Conservation (phyloP, 92 coral and sea anemone species). For the Montipora capitata region DNA sequence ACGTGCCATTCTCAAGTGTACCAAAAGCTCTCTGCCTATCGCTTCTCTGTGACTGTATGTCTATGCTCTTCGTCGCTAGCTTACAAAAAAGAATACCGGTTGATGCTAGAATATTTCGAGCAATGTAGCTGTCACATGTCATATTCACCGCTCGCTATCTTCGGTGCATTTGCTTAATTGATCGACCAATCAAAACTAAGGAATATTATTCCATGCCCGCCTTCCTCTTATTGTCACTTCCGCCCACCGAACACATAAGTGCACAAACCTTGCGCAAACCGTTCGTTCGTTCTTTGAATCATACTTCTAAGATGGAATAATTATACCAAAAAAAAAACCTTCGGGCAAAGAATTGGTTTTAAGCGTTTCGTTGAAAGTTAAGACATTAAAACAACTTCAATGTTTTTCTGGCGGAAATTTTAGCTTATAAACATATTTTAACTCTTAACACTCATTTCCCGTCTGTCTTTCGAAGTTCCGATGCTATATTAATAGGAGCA, state of each 20-base stretch:
- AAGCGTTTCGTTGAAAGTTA: not conserved
- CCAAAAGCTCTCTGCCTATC: not conserved
- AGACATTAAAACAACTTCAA: too few species aligned
- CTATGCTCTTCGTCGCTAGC: conserved; percentile 7
- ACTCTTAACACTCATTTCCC: not conserved
- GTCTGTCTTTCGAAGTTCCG: not conserved
- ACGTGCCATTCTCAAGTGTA: conserved; percentile 54
- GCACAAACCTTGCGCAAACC: not conserved
- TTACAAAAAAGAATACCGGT: conserved; percentile 14
- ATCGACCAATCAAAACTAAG: conserved; percentile 64
- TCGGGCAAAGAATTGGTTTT: too few species aligned
- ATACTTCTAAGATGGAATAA: too few species aligned
- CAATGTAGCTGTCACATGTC: conserved; percentile 39
- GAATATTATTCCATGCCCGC: conserved; percentile 29
- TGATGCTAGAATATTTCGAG: not conserved
- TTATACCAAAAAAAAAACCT: too few species aligned
- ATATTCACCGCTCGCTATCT: conserved; percentile 59
- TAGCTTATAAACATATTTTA: not conserved
- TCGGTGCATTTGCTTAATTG: conserved; percentile 54
- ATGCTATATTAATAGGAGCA: too few species aligned
- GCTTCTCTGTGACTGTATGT: not conserved
- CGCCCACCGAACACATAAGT: conserved; percentile 35
- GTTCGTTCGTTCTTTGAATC: not conserved
- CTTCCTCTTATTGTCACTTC: conserved; percentile 76
- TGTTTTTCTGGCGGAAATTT: too few species aligned